These are phyloP conservation scores for Otocyon megalotis DNA, from an alignment of 2,113 vertebrate species.

Conservation along the genomic window DNA sequence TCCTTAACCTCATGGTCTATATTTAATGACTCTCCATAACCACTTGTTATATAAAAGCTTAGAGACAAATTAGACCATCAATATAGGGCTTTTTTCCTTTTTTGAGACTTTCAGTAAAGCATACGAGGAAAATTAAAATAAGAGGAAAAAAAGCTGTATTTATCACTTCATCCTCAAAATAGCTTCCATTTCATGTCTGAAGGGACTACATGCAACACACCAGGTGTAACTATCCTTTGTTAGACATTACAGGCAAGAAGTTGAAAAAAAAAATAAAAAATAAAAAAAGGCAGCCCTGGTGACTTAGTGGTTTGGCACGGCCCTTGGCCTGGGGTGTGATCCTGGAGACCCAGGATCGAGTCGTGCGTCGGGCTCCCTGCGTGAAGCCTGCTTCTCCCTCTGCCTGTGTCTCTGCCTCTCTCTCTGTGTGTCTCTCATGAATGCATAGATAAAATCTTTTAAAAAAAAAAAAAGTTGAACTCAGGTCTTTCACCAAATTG, in stretches of 20 bases:
- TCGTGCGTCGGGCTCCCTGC: too few species aligned
- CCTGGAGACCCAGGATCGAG: too few species aligned
- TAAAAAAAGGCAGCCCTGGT: too few species aligned
- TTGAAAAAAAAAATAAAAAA: background rate
- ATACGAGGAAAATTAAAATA: background rate
- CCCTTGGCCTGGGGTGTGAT: too few species aligned
- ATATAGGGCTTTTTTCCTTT: background rate
- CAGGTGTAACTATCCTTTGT: background rate
- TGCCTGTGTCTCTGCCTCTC: too few species aligned
- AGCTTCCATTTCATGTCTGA: background rate
- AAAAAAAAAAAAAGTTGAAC: background rate
- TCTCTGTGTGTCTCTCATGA: too few species aligned
- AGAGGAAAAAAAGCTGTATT: background rate
- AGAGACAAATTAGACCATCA: conserved; percentile 18
- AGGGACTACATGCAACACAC: background rate
- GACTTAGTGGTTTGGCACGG: too few species aligned
- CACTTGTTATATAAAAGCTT: background rate
- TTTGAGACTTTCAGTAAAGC: conserved; percentile 19
- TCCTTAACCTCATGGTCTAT: background rate
- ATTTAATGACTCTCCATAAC: background rate
- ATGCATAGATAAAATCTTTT: too few species aligned
- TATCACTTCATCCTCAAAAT: conserved; percentile 6
- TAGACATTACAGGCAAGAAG: background rate
- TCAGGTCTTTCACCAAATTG: background rate
- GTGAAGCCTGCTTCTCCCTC: too few species aligned